These are phyloP conservation scores for Scomber scombrus DNA, from an alignment of 2,113 vertebrate genomes.

Conservation along the genomic window DNA sequence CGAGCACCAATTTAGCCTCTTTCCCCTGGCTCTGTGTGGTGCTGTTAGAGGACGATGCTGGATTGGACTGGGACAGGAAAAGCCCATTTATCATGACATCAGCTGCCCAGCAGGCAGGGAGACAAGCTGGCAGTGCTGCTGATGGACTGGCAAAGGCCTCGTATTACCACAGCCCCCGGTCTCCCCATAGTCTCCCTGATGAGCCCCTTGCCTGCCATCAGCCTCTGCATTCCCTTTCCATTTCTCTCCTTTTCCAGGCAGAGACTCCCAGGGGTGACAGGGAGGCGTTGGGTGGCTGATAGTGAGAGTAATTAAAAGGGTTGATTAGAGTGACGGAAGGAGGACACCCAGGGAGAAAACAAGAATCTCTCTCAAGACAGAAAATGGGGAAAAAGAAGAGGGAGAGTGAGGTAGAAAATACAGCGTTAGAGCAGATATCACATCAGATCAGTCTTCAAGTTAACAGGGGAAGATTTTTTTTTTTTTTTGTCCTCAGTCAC, in stretches of 20 bases:
- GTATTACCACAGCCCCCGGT: conserved; percentile 39
- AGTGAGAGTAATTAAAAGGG: conserved; percentile 78
- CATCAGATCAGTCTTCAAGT: conserved; percentile 43
- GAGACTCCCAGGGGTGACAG: conserved; percentile 70
- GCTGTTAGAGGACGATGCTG: neutral
- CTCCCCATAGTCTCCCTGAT: conserved; percentile 24
- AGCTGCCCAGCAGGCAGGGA: conserved; percentile 50
- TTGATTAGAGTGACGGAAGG: conserved; percentile 80
- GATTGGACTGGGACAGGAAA: conserved; percentile 47
- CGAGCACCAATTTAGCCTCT: conserved; percentile 12
- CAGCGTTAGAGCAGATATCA: conserved; percentile 13
- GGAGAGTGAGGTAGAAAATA: conserved; percentile 7
- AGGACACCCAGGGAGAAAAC: conserved; percentile 66
- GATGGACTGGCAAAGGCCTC: conserved; percentile 57
- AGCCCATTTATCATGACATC: conserved; percentile 73
- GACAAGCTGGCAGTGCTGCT: conserved; percentile 59
- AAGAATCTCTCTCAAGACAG: conserved; percentile 41
- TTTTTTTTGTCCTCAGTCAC: conserved; percentile 29
- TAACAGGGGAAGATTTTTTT: conserved; percentile 8
- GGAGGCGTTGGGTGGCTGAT: conserved; percentile 54
- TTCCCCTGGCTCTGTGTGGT: conserved; percentile 6
- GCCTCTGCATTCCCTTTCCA: conserved; percentile 39
- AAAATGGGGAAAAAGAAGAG: conserved; percentile 4
- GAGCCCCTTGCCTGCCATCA: conserved; percentile 56
- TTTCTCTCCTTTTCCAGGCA: conserved; percentile 48